A percentile compares a stretch with the other conserved stretches of the same genome.
Evolutionary conservation across 2,113 vertebrate genomes (phyloP).

Genomic region (Triplophysa dalaica): DNA sequence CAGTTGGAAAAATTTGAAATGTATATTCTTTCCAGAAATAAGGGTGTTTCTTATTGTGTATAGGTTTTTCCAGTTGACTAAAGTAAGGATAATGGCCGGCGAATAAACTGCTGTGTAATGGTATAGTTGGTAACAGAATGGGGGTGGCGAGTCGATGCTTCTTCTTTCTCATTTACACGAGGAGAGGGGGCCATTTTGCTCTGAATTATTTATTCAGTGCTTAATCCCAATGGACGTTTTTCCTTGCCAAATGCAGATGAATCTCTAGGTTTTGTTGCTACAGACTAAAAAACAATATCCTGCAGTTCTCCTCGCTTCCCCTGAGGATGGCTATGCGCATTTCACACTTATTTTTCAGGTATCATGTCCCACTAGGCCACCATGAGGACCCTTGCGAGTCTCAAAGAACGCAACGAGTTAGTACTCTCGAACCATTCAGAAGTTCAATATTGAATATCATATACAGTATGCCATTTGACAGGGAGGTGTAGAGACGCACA

Average conservation of each 20-base stretch:
- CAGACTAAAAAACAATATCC: not conserved
- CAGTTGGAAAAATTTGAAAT: too few relatives aligned
- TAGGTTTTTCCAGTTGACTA: not conserved
- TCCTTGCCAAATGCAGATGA: not conserved
- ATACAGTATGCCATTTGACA: slow-evolving; percentile 47
- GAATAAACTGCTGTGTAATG: slow-evolving; percentile 39
- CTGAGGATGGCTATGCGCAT: not conserved
- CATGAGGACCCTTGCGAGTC: slow-evolving; percentile 16
- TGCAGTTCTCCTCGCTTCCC: not conserved
- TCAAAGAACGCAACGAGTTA: slow-evolving; percentile 34
- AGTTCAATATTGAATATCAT: slow-evolving; percentile 48
- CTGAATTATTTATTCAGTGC: slow-evolving; percentile 33
- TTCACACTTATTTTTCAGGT: not conserved
- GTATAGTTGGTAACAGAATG: slow-evolving; percentile 32
- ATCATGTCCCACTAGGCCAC: slow-evolving; percentile 28
- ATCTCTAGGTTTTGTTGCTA: not conserved
- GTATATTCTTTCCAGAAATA: too few relatives aligned
- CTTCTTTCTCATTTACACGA: slow-evolving; percentile 27
- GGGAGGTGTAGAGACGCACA: slow-evolving; percentile 29
- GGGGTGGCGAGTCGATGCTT: not conserved
- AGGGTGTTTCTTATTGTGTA: not conserved
- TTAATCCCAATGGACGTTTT: slow-evolving; percentile 15
- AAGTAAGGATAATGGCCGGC: slow-evolving; percentile 45
- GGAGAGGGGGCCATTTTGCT: slow-evolving; percentile 23
- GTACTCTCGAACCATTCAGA: slow-evolving; percentile 39